Evolutionary conservation across 2,113 vertebrate genomes (phyloP).

Genomic region (Parus major): DNA sequence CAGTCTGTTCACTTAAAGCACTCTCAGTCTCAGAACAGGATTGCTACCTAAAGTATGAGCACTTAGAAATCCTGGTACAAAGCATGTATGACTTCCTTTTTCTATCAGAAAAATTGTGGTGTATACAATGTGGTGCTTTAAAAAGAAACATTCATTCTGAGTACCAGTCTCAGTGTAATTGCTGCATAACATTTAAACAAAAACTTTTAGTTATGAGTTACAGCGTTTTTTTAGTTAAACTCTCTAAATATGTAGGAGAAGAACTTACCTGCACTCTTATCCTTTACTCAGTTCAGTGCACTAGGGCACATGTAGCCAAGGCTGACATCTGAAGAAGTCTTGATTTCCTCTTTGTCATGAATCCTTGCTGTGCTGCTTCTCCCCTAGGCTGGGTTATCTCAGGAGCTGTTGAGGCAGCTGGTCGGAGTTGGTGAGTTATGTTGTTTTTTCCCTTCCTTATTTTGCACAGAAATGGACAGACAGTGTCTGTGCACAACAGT

Average conservation of each 20-base stretch:
- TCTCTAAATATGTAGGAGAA: neutral
- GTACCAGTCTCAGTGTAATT: neutral
- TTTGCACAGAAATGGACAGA: neutral
- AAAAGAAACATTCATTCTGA: too few species aligned
- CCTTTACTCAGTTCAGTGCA: neutral
- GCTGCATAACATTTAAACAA: neutral
- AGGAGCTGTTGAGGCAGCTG: neutral
- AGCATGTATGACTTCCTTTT: neutral
- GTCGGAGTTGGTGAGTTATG: neutral
- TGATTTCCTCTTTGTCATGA: neutral
- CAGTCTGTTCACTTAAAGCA: neutral
- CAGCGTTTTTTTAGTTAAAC: neutral
- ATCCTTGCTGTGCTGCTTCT: neutral
- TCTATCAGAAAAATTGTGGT: neutral
- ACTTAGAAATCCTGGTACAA: neutral
- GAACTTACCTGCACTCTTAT: conserved; percentile 10
- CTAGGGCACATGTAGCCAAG: neutral
- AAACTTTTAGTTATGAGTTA: neutral
- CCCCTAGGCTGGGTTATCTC: neutral
- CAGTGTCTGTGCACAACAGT: neutral
- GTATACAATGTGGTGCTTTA: neutral
- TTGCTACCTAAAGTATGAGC: neutral
- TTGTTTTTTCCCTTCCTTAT: neutral
- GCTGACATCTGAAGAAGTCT: neutral
- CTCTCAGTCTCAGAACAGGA: neutral